Evolutionary conservation across 2,888 invertebrate genomes (phyloP).

Genomic region (Drosophila koepferae): DNA sequence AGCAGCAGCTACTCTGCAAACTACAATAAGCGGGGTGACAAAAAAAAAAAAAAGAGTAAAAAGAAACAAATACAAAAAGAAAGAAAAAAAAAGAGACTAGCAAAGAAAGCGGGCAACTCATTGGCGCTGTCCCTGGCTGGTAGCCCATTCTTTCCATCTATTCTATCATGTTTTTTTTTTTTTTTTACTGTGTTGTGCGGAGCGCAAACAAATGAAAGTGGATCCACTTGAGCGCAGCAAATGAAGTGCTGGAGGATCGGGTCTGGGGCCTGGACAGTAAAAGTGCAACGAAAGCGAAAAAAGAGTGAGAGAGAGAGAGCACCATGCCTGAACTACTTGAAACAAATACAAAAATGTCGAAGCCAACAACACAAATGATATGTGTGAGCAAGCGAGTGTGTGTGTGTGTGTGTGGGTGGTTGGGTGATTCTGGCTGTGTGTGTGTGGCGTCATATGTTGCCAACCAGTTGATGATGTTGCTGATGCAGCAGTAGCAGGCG

Average conservation of each 20-base stretch:
- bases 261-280: conserved; percentile 62
- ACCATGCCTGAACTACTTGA: conserved; percentile 51
- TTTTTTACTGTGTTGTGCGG: conserved; percentile 44
- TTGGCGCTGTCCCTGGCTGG: conserved; percentile 53
- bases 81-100: conserved; percentile 22
- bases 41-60: conserved; percentile 48
- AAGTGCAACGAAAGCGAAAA: conserved; percentile 82
- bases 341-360: conserved; percentile 77
- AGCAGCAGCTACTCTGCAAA: conserved; percentile 72
- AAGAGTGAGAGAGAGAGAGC: conserved; percentile 17
- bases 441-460: conserved; percentile 66
- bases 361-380: conserved; percentile 70
- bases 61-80: conserved; percentile 44
- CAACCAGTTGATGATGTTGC: conserved; percentile 82
- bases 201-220: conserved; percentile 82
- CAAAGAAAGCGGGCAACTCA: conserved; percentile 59
- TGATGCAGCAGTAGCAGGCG: conserved; percentile 51
- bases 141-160: conserved; percentile 31
- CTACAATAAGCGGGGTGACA: conserved; percentile 62
- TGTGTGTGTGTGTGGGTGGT: conserved; percentile 10
- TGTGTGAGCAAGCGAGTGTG: conserved; percentile 40
- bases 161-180: conserved; percentile 8
- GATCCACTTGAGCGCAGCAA: conserved; percentile 82
- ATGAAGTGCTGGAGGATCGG: conserved; percentile 73
- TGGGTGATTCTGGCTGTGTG: conserved; percentile 31